phyloP scores from a whole-genome alignment of 2,113 vertebrate species.

The Marmota monax region DNA sequence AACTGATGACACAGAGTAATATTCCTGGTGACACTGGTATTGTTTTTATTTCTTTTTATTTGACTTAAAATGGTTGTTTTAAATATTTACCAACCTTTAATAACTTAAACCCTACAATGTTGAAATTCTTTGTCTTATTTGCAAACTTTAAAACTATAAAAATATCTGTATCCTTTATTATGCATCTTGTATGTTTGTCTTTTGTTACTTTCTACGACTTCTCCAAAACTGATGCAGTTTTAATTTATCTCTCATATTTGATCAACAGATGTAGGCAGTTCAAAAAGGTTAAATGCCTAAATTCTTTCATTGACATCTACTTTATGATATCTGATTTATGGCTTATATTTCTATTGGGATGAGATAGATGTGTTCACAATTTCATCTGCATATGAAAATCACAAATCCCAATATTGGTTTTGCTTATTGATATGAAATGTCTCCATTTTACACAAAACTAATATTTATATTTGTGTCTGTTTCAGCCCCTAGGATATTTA shows the following conservation, averaged over 20 bases:
- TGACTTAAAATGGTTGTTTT: too few relatives aligned
- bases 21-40: too few relatives aligned
- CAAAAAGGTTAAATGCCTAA: neutral
- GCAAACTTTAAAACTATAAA: too few relatives aligned
- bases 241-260: neutral
- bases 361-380: neutral
- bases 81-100: too few relatives aligned
- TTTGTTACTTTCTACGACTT: neutral
- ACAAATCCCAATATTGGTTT: neutral
- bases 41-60: too few relatives aligned
- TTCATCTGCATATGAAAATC: too few relatives aligned
- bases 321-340: neutral
- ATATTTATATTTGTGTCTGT: neutral
- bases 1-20: too few relatives aligned
- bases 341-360: neutral
- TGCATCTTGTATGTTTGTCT: neutral
- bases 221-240: neutral
- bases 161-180: too few relatives aligned
- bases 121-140: too few relatives aligned
- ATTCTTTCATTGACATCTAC: neutral
- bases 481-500: neutral
- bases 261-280: neutral
- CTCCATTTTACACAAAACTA: neutral
- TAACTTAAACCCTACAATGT: too few relatives aligned
- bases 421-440: neutral